Percentiles rank a stretch among this genome's conserved stretches.
phyloP scores from a whole-genome alignment of 2,888 invertebrate species.

The Metallyticus violacea region DNA sequence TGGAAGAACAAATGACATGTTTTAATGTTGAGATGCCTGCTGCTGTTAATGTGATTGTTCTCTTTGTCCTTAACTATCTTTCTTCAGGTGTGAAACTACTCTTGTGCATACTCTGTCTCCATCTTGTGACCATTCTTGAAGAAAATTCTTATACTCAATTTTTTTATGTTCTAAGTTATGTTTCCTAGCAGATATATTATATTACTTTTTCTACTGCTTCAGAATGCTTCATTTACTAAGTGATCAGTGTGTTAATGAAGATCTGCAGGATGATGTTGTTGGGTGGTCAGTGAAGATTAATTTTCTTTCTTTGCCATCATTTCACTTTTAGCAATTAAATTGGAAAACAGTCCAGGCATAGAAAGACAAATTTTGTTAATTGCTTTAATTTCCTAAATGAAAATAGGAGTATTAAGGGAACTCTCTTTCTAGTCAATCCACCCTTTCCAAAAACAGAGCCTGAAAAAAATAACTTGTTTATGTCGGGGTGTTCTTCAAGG shows the following conservation, averaged over 20 bases:
- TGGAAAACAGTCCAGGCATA: neutral
- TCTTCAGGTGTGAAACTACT: neutral
- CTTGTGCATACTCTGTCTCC: neutral
- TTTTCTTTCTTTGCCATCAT: neutral
- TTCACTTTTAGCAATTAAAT: neutral
- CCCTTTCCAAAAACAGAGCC: neutral
- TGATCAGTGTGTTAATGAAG: neutral
- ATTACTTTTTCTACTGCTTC: neutral
- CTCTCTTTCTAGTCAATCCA: neutral
- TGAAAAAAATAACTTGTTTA: neutral
- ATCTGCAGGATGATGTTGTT: neutral
- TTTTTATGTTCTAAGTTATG: neutral
- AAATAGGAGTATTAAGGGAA: neutral
- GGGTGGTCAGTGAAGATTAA: neutral
- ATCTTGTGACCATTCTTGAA: neutral
- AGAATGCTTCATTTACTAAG: neutral
- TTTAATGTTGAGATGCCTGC: neutral
- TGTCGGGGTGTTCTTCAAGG: no score
- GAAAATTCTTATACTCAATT: neutral
- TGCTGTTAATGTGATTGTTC: neutral
- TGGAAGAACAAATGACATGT: neutral
- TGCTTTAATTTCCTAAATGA: neutral
- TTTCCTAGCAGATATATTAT: neutral
- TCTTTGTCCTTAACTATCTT: neutral
- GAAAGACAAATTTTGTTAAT: neutral